Evolutionary conservation across 2,113 vertebrate genomes (phyloP).

Genomic region (Antennarius striatus): DNA sequence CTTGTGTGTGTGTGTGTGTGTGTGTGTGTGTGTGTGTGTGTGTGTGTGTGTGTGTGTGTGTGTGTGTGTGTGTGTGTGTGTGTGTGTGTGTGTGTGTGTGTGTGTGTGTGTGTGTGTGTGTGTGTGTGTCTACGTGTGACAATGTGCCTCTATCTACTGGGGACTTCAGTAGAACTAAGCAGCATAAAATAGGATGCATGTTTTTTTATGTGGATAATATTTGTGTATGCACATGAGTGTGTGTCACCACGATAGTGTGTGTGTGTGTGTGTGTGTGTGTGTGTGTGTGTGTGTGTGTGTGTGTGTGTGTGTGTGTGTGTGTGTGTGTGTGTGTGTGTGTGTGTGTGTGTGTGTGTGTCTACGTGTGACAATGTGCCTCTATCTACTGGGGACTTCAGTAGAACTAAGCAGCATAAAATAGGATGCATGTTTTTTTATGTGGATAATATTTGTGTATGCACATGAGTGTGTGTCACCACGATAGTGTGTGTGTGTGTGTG

Average conservation of each 20-base stretch:
- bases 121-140: slow-evolving; percentile 26
- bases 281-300: no score
- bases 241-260: slow-evolving; percentile 16
- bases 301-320: no score
- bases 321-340: no score
- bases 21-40: no score
- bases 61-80: no score
- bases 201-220: slow-evolving; percentile 28
- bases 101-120: slow-evolving; percentile 39
- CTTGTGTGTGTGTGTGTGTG: slow-evolving; percentile 27
- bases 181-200: slow-evolving; percentile 31
- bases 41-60: no score
- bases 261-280: slow-evolving; percentile 4
- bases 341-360: slow-evolving; percentile 30
- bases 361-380: slow-evolving; percentile 27
- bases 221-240: slow-evolving; percentile 29
- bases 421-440: slow-evolving; percentile 27
- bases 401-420: slow-evolving; percentile 40
- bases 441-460: slow-evolving; percentile 35
- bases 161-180: slow-evolving; percentile 28
- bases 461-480: slow-evolving; percentile 24
- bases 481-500: neutral
- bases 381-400: slow-evolving; percentile 20
- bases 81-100: no score
- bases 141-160: slow-evolving; percentile 24